A percentile compares a stretch with the other conserved stretches of the same genome.
phyloP scores from a whole-genome alignment of 2,797 vertebrate species.

The Lepidocolaptes lacrymiger region DNA sequence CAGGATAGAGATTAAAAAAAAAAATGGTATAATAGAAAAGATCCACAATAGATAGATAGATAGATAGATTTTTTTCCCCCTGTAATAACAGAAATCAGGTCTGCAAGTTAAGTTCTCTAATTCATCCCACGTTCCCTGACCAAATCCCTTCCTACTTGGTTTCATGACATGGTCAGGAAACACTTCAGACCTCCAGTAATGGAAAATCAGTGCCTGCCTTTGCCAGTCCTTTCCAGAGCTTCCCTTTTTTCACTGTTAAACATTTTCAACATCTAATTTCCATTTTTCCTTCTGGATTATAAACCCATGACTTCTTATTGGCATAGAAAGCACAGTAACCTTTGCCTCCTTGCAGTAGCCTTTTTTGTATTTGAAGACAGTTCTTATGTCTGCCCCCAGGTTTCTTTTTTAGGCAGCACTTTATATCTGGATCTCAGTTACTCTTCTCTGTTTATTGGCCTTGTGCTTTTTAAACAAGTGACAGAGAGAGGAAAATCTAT shows the following conservation, averaged over 20 bases:
- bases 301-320: neutral
- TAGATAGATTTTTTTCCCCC: neutral
- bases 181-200: neutral
- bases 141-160: neutral
- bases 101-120: neutral
- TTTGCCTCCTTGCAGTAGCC: neutral
- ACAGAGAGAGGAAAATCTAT: neutral
- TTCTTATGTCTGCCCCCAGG: neutral
- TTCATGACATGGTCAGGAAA: neutral
- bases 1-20: neutral
- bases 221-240: neutral
- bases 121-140: neutral
- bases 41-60: too few species aligned
- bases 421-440: neutral
- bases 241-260: neutral
- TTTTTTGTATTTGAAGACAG: neutral
- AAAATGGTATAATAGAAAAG: neutral
- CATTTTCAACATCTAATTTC: neutral
- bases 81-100: neutral
- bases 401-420: conserved; percentile 22
- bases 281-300: neutral
- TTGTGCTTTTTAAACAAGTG: neutral
- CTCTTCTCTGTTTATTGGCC: neutral
- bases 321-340: neutral
- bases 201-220: neutral